Conservation (phyloP, 2,888 invertebrate genomes). For the Eristalis intricaria region DNA sequence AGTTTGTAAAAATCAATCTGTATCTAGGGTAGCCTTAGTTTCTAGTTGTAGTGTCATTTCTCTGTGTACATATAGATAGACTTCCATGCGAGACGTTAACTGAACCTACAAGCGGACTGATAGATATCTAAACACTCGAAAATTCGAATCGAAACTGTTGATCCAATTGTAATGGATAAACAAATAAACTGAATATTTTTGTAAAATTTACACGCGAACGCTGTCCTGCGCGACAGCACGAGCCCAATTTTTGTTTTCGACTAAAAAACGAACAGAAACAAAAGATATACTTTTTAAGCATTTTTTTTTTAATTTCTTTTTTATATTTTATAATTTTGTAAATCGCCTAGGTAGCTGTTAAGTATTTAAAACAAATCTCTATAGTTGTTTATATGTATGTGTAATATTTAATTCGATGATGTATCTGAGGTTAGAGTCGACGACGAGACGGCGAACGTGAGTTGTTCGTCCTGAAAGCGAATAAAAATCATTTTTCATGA, state of each 20-base stretch:
- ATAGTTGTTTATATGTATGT: constrained; percentile 37
- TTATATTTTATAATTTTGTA: constrained; percentile 43
- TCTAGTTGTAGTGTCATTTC: constrained; percentile 57
- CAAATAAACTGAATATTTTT: constrained; percentile 60
- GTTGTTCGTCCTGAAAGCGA: constrained; percentile 37
- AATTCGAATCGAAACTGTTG: constrained; percentile 44
- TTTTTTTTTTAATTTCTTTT: constrained; percentile 31
- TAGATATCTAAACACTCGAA: constrained; percentile 68
- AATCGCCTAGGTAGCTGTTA: constrained; percentile 52
- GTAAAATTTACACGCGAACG: constrained; percentile 61
- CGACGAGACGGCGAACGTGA: neutral
- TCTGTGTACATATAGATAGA: constrained; percentile 47
- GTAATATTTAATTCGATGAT: constrained; percentile 54
- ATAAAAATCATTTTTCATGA: constrained; percentile 63
- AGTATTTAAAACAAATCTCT: constrained; percentile 61
- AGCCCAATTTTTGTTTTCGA: constrained; percentile 8
- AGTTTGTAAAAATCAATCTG: constrained; percentile 63
- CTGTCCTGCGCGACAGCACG: constrained; percentile 22
- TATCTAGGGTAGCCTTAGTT: constrained; percentile 54
- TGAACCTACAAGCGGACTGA: constrained; percentile 64
- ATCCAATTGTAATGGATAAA: neutral
- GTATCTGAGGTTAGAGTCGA: neutral
- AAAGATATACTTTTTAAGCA: constrained; percentile 45
- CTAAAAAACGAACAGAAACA: constrained; percentile 42
- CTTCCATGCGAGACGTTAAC: constrained; percentile 66